Evolutionary conservation across 2,113 vertebrate species (phyloP).

Genomic region (Passer montanus): DNA sequence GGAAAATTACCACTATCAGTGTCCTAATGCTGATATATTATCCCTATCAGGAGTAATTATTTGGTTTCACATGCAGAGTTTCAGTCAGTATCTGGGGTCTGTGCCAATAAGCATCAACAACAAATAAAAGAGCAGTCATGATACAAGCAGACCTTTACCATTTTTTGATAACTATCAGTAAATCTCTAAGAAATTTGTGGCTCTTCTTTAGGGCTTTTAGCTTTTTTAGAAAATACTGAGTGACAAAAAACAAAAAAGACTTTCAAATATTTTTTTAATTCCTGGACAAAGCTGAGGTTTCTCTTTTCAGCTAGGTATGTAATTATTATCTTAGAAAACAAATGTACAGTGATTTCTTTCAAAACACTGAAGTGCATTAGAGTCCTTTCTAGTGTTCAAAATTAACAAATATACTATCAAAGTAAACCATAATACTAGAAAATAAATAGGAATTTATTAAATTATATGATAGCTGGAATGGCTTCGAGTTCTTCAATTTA

Average conservation of each 20-base stretch:
- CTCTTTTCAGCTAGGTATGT: not conserved
- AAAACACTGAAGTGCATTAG: not conserved
- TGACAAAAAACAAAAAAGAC: not conserved
- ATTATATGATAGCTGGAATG: not conserved
- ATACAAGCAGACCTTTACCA: not conserved
- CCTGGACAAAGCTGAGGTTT: not conserved
- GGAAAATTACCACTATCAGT: constrained; percentile 48
- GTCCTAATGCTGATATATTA: constrained; percentile 41
- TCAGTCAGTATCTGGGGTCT: constrained; percentile 34
- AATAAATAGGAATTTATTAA: not conserved
- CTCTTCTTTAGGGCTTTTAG: not conserved
- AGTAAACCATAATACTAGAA: not conserved
- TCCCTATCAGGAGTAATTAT: constrained; percentile 46
- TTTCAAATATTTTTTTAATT: not conserved
- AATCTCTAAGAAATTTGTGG: not conserved
- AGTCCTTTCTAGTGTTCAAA: not conserved
- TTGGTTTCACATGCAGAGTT: constrained; percentile 35
- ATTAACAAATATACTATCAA: not conserved
- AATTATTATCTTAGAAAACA: not conserved
- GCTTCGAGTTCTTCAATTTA: not conserved
- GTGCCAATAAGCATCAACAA: constrained; percentile 27
- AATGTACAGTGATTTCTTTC: not conserved
- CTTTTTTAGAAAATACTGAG: not conserved
- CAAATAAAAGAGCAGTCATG: constrained; percentile 23
- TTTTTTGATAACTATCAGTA: not conserved